Base-by-base conservation (phyloP, 2,888 invertebrate species). In the Odontocolon sp. region DNA sequence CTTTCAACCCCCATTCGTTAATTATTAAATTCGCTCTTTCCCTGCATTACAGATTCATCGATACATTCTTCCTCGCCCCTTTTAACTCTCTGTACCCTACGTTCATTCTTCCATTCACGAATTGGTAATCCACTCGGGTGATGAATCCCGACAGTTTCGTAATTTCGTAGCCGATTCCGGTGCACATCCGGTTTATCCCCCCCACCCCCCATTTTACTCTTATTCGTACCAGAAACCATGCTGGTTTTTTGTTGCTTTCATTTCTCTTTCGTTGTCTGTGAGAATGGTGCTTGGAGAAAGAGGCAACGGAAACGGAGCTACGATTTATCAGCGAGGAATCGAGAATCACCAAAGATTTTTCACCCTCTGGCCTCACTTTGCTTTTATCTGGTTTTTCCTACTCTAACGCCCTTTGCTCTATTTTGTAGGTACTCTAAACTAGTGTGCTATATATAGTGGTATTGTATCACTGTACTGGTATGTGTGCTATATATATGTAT, bases 271-370 rank as follows among this genome's bases (percentile, higher is more conserved):
- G 59, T 40, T 52, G 54, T 42, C 54, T 31, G 45, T 21, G 47
- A 21, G 36, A 9, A 47, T 23, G 38, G 31, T 8, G 42, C 31
- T 54, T 31, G 59, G 40, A 28, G 52, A 64, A 42, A 57, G 36
- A 54, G 26, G 36, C 47, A 38, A 67, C 66, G 57, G 50, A 57
- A 71, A 68, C 63, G 77, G 18, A 72, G 57, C 68, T 31, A 42
- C 77, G 68, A 72, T 77, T 57, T 72, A 68, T 77, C 72, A 72
- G 63, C 38, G 40, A 57, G 47, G 61, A 66, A 72, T 59, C 36
- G 57, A 66, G 61, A 72, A 77, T 72, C 72, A 72, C 77, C 63
- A 57, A 68, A 68, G 68, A 71, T 77, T 72, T 77, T 77, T 77
- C 77, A 72, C 68, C 63, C 63, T 33, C 42, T 33, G 33, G 21